Conservation (phyloP, 2,888 invertebrate genomes). For the Azorinus chamasolen region DNA sequence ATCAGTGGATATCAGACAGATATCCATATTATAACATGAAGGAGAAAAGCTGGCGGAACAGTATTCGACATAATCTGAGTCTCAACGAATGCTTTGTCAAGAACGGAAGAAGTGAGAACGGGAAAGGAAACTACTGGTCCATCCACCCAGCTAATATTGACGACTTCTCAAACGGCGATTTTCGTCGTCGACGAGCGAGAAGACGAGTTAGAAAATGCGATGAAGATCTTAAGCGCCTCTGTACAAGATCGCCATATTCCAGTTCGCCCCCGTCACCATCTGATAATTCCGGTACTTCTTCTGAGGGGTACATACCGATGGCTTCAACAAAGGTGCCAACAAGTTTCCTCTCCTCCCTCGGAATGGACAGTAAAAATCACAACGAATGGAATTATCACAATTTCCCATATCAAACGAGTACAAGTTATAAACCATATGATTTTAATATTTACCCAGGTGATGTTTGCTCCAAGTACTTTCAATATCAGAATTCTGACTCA, state of each 20-base stretch:
- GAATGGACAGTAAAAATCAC: slow-evolving; percentile 25
- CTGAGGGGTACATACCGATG: slow-evolving; percentile 66
- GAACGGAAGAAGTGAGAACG: slow-evolving; percentile 98
- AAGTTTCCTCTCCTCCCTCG: slow-evolving; percentile 46
- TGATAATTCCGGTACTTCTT: not conserved
- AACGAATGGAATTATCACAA: slow-evolving; percentile 26
- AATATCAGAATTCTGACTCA: slow-evolving; percentile 7
- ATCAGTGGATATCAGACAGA: slow-evolving; percentile 98
- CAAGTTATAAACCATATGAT: slow-evolving; percentile 1
- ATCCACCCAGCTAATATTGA: slow-evolving; percentile 99
- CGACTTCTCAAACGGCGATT: slow-evolving; percentile 98
- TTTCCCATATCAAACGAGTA: not conserved
- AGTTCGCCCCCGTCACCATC: slow-evolving; percentile 14
- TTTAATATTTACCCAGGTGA: slow-evolving; percentile 1
- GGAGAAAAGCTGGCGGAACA: slow-evolving; percentile 94
- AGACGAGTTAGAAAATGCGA: slow-evolving; percentile 93
- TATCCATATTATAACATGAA: slow-evolving; percentile 92
- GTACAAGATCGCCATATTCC: slow-evolving; percentile 11
- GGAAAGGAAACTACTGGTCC: slow-evolving; percentile 99
- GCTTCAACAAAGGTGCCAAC: slow-evolving; percentile 46
- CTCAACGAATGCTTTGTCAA: slow-evolving; percentile 99
- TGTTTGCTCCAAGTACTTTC: not conserved
- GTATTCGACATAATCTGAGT: slow-evolving; percentile 98
- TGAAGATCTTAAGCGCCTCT: slow-evolving; percentile 60
- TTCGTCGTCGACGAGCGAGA: slow-evolving; percentile 97